Evolutionary conservation across 2,888 invertebrate species (phyloP).

Genomic region (Aspidiotus rigidus): DNA sequence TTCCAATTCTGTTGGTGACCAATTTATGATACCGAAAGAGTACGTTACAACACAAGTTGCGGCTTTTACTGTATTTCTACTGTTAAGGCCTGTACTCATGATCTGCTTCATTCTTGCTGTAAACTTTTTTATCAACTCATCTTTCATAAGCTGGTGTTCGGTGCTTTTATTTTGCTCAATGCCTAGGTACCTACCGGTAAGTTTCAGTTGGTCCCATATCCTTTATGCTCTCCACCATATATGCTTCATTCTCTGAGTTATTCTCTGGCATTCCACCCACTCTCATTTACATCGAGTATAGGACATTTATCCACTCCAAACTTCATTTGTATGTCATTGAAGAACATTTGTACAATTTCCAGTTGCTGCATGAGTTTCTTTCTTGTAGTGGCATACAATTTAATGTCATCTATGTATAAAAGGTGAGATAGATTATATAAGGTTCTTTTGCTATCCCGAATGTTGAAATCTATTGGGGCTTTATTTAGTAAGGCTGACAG

Average conservation of each 20-base stretch:
- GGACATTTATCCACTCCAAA: background rate
- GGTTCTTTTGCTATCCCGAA: background rate
- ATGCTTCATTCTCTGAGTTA: background rate
- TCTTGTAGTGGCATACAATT: background rate
- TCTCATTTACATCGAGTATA: background rate
- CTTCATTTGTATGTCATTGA: background rate
- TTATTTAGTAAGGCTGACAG: background rate
- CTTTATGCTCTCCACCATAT: background rate
- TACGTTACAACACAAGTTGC: background rate
- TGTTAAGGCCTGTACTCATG: background rate
- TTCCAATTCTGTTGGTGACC: background rate
- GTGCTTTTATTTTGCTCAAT: background rate
- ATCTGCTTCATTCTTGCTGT: background rate
- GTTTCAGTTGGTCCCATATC: background rate
- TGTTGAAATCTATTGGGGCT: background rate
- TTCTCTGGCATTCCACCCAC: background rate
- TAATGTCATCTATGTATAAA: background rate
- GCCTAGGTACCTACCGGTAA: background rate
- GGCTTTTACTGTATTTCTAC: background rate
- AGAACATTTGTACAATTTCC: background rate
- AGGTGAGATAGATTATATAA: background rate
- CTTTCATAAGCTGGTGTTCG: background rate
- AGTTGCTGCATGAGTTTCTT: background rate
- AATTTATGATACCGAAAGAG: background rate
- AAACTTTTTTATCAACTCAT: background rate